Conservation (phyloP, 30 jellyfish, hydroid and myxozoan species). For the Turritopsis rubra region DNA sequence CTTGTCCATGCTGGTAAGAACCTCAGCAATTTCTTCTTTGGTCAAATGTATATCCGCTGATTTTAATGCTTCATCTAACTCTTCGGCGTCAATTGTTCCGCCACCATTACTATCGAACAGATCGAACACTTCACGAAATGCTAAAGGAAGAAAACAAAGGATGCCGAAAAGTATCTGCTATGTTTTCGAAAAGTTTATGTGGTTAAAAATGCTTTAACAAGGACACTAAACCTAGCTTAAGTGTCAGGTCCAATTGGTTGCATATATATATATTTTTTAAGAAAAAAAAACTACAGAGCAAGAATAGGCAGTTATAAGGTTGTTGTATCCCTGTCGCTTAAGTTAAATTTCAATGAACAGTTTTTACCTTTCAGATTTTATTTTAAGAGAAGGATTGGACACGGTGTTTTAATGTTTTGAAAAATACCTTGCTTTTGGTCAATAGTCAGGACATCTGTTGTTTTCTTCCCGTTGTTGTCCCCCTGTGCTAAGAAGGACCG, state of each 20-base stretch:
- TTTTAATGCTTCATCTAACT: slow-evolving; percentile 58
- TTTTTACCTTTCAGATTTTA: no score
- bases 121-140: slow-evolving; percentile 63
- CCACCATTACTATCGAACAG: slow-evolving; percentile 83
- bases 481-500: not conserved
- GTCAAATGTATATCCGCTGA: slow-evolving; percentile 50
- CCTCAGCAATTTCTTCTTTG: slow-evolving; percentile 50
- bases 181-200: no score
- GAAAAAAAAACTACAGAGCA: no score
- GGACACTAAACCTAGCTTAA: no score
- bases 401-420: no score
- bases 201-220: no score
- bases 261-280: no score
- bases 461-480: not conserved
- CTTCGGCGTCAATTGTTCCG: slow-evolving; percentile 65
- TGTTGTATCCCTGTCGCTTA: no score
- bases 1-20: slow-evolving; percentile 55
- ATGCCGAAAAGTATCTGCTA: not conserved
- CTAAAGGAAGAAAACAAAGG: slow-evolving; percentile 18
- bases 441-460: not conserved
- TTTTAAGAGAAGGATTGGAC: no score
- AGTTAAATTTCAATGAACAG: no score
- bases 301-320: no score
- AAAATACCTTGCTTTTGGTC: not conserved
- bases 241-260: no score